Evolutionary conservation across 2,888 invertebrate species (phyloP), one percentile per base, ranked within the genome.

Genomic region (Patella pellucida): DNA sequence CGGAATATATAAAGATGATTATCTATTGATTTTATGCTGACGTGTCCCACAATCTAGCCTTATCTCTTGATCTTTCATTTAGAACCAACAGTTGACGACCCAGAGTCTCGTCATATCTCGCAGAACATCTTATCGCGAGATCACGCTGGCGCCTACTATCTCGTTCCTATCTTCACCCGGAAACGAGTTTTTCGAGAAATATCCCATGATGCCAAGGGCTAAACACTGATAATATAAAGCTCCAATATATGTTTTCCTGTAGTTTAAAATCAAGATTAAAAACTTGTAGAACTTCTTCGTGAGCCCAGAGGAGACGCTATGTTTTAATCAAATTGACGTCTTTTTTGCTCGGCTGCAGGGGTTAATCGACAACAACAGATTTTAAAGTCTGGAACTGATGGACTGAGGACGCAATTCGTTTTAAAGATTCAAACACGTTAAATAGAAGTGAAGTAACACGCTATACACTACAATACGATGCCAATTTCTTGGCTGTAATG

Each of bases 311-410:
- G 23, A 62, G 41, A 41, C 41, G 41, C 41, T 41, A 41, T 41
- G 41, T 41, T 41, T 41, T 41, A 41, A 41, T 41, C 41, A 41
- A 41, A 41, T 41, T 41, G 41, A 41, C 41, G 7, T 41, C 9
- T 41, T 41, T 41, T 41, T 62, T 62, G 11, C 19, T 62, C 23
- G 19, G 62, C 62, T 23, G 62, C 62, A 23, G 62, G 62, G 23
- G 19, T 62, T 62, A 23, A 23, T 62, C 23, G 62, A 23, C 23
- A 11, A 62, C 62, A 23, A 62, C 19, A 62, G 23, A 62, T 62
- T 62, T 62, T 23, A 62, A 62, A 62, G 62, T 62, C 62, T 62
- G 62, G 62, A 62, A 62, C 23, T 62, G 62, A 62, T 62, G 62
- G 41, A 9, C 41, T 41, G 41, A 41, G 41, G 41, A 41, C 41